A percentile compares a stretch with the other conserved stretches of the same genome.
phyloP scores from a whole-genome alignment of 2,888 invertebrate genomes.

The Aphidius colemani region DNA sequence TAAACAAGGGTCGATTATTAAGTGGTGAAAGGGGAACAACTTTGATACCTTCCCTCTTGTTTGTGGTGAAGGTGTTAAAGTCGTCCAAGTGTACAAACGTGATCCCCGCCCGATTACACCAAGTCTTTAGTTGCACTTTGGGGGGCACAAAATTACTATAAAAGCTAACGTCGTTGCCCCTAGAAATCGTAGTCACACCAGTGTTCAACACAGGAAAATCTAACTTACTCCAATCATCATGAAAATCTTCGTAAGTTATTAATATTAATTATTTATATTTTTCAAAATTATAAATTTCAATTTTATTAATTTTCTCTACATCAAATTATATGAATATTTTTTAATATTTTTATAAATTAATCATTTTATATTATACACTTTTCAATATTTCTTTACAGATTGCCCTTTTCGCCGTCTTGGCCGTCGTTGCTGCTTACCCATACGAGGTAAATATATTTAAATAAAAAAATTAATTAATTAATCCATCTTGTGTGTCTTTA shows the following conservation, averaged over 20 bases:
- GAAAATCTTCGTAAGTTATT: constrained; percentile 57
- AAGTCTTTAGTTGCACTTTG: constrained; percentile 32
- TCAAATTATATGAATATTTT: neutral
- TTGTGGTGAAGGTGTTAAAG: constrained; percentile 10
- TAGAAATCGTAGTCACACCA: constrained; percentile 54
- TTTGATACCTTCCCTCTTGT: constrained; percentile 30
- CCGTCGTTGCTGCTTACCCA: constrained; percentile 51
- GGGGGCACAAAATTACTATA: constrained; percentile 56
- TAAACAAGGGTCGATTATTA: constrained; percentile 42
- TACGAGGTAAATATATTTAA: constrained; percentile 38
- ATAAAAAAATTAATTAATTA: neutral
- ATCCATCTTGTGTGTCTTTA: neutral
- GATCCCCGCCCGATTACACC: constrained; percentile 46
- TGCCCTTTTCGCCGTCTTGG: constrained; percentile 54
- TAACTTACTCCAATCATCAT: constrained; percentile 43
- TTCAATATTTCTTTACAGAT: constrained; percentile 41
- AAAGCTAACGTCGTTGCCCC: constrained; percentile 57
- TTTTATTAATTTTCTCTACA: neutral
- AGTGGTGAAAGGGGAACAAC: constrained; percentile 54
- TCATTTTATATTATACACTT: neutral
- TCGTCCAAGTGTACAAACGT: constrained; percentile 22
- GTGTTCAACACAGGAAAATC: constrained; percentile 55
- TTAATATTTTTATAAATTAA: constrained; percentile 7
- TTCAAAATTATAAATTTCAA: neutral
- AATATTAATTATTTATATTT: neutral